Percentiles rank a stretch among this genome's conserved stretches.
phyloP scores from a whole-genome alignment of 2,888 invertebrate species.

The Caenorhabditis macrosperma region DNA sequence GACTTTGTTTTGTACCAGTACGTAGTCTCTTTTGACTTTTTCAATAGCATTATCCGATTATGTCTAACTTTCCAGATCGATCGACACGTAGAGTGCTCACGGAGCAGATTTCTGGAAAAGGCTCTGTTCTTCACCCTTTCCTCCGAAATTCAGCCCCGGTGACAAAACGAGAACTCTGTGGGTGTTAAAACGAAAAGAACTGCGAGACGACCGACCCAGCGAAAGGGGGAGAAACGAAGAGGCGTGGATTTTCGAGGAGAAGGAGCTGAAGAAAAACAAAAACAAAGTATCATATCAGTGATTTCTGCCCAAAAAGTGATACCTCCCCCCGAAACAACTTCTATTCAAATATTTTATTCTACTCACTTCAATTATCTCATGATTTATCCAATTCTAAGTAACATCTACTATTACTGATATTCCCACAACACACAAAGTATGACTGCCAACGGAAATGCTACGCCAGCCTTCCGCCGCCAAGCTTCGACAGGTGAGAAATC shows the following conservation, averaged over 20 bases:
- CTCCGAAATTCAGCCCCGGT: neutral
- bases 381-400: slow-evolving; percentile 22
- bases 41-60: no score
- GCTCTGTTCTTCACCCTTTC: neutral
- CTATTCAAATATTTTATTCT: neutral
- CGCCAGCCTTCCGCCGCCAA: slow-evolving; percentile 56
- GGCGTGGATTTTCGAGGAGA: slow-evolving; percentile 24
- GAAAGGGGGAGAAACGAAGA: slow-evolving; percentile 30
- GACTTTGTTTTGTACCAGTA: no score
- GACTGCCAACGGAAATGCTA: slow-evolving; percentile 50
- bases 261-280: slow-evolving; percentile 27
- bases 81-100: slow-evolving; percentile 34
- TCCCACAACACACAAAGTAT: slow-evolving; percentile 9
- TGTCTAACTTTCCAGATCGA: slow-evolving; percentile 50
- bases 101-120: slow-evolving; percentile 15
- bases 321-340: neutral
- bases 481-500: slow-evolving; percentile 53
- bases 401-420: slow-evolving; percentile 19
- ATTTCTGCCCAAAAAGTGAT: neutral
- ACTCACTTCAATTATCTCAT: slow-evolving; percentile 19
- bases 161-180: slow-evolving; percentile 39
- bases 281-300: slow-evolving; percentile 47
- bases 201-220: slow-evolving; percentile 27
- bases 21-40: no score
- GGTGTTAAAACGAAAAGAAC: slow-evolving; percentile 28